Evolutionary conservation across 2,888 invertebrate genomes (phyloP).

Genomic region (Lasioglossum malachurum): DNA sequence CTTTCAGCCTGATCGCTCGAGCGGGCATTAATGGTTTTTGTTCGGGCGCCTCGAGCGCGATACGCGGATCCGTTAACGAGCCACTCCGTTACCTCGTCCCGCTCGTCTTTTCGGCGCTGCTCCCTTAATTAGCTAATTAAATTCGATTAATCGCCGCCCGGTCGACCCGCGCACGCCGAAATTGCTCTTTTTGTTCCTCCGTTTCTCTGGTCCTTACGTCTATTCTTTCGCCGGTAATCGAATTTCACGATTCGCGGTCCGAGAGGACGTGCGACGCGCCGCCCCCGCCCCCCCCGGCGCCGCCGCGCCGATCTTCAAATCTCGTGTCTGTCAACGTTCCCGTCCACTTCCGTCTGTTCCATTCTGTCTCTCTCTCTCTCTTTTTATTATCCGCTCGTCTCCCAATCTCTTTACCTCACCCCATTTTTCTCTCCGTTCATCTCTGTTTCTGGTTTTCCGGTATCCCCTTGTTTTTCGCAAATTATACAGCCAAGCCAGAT

Average conservation of each 20-base stretch:
- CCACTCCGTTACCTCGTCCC: conserved; percentile 46
- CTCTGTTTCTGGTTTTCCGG: conserved; percentile 35
- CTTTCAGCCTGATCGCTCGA: conserved; percentile 77
- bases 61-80: conserved; percentile 63
- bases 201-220: conserved; percentile 63
- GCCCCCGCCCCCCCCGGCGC: not conserved
- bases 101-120: conserved; percentile 55
- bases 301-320: not conserved
- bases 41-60: conserved; percentile 72
- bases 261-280: conserved; percentile 8
- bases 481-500: conserved; percentile 63
- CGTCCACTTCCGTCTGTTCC: not conserved
- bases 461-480: conserved; percentile 18
- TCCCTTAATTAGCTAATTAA: conserved; percentile 80
- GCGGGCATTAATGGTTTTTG: conserved; percentile 76
- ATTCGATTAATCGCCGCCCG: conserved; percentile 71
- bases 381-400: not conserved
- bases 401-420: not conserved
- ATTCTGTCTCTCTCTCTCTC: not conserved
- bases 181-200: conserved; percentile 68
- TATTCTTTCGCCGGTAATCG: conserved; percentile 57
- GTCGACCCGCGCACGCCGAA: conserved; percentile 55
- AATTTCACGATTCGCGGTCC: conserved; percentile 61
- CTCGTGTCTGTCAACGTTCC: not conserved
- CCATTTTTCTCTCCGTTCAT: conserved; percentile 1